Evolutionary conservation across 2,888 invertebrate genomes (phyloP), one percentile per base, ranked within the genome.

Genomic region (Plebejus anna): DNA sequence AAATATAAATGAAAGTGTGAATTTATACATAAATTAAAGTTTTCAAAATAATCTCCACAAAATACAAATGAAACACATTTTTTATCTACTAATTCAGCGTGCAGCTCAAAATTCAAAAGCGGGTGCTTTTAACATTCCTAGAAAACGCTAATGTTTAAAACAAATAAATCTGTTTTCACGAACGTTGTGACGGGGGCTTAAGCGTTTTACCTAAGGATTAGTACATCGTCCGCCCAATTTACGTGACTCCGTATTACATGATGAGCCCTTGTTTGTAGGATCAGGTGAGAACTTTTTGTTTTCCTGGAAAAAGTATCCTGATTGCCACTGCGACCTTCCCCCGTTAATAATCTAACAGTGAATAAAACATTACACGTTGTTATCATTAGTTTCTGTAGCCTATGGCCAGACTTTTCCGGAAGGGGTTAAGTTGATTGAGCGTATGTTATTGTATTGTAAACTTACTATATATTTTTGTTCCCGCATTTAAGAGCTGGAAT

Each of bases 161-260:
- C 86, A 86, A 89, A 89, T 90, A 89, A 91, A 89, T 88, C 87
- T 84, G 87, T 87, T 88, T 90, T 87, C 88, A 88, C 86, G 88
- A 86, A 86, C 86, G 88, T 86, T 87, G 88, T 85, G 85, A 84
- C 86, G 86, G 83, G 83, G 85, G 89, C 88, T 90, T 89, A 89
- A 88, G 83, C 88, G 86, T 90, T 91, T 90, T 89, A 91, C 89
- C 90, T 90, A 82, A 81, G 91, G 90, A 90, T 92, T 90, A 91
- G 87, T 89, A 88, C 86, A 88, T 86, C 90, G 89, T 87, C 86
- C 84, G 86, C 87, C 91, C 91, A 91, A 91, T 90, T 91, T 91
- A 89, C 90, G 89, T 87, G 89, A 89, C 87, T 90, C 86, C 82
- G 84, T 82, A 86, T 88, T 84, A 88, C 89, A 88, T 88, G 88